Percentiles rank a stretch among this genome's conserved stretches.
Conservation (phyloP, 1,140 invertebrate genomes). For the Lepidurus arcticus region DNA sequence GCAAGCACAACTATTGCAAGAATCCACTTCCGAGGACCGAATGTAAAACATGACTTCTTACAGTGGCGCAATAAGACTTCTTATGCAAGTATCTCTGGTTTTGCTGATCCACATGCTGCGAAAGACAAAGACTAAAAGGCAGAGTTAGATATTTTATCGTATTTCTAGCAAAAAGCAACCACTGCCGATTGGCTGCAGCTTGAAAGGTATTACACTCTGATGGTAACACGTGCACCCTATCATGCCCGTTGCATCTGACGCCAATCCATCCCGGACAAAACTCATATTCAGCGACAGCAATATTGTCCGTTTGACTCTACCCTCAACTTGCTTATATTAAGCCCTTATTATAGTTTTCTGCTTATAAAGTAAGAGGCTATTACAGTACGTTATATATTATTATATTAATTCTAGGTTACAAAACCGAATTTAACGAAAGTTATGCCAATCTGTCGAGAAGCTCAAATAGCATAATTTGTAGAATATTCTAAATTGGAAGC, state of each 20-base stretch:
- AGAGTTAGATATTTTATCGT: background rate
- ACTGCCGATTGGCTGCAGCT: background rate
- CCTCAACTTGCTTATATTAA: background rate
- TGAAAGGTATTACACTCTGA: background rate
- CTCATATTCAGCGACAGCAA: constrained; percentile 15
- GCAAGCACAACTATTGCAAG: constrained; percentile 4
- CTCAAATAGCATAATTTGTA: no score
- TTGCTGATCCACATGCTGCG: background rate
- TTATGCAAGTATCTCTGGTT: background rate
- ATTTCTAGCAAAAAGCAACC: background rate
- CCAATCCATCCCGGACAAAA: background rate
- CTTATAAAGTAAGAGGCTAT: no score
- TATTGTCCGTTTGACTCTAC: background rate
- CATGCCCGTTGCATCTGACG: background rate
- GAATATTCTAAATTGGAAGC: no score
- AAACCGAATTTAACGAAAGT: no score
- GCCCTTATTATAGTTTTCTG: background rate
- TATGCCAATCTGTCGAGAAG: no score
- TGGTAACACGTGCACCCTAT: constrained; percentile 19
- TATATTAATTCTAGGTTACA: no score
- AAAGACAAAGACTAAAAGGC: background rate
- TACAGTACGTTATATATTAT: no score
- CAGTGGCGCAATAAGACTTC: background rate
- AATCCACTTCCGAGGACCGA: background rate
- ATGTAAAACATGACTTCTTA: background rate